Conservation (phyloP, 2,113 vertebrate genomes). For the Pseudorasbora parva region DNA sequence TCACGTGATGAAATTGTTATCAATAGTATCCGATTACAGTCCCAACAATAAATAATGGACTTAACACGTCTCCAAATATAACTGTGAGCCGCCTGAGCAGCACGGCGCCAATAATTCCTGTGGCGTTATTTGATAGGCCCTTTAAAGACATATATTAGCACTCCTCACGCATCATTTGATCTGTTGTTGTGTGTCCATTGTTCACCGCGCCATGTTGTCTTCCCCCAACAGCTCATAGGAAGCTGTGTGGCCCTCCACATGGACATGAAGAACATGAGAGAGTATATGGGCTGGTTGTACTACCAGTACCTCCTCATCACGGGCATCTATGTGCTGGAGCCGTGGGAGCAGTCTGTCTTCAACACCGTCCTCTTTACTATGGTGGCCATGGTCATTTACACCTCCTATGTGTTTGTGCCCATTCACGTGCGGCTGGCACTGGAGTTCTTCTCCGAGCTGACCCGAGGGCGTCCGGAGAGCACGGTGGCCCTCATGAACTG, state of each 20-base stretch:
- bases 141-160: neutral
- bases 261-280: constrained; percentile 85
- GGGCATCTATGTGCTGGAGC: constrained; percentile 94
- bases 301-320: constrained; percentile 97
- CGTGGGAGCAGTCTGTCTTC: constrained; percentile 95
- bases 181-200: neutral
- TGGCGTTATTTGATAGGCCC: neutral
- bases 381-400: constrained; percentile 92
- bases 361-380: constrained; percentile 87
- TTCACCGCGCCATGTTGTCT: neutral
- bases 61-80: neutral
- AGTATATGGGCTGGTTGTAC: constrained; percentile 92
- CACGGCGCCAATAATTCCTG: neutral
- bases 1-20: neutral
- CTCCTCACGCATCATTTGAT: neutral
- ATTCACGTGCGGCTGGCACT: constrained; percentile 90
- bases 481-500: constrained; percentile 78
- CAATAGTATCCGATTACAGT: neutral
- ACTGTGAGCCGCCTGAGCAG: neutral
- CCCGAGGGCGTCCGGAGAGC: constrained; percentile 78
- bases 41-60: neutral
- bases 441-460: constrained; percentile 89
- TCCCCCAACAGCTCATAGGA: neutral
- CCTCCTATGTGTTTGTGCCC: constrained; percentile 93
- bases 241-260: constrained; percentile 68